Conservation (phyloP, 2,888 invertebrate species). For the Hydropsyche betteni region DNA sequence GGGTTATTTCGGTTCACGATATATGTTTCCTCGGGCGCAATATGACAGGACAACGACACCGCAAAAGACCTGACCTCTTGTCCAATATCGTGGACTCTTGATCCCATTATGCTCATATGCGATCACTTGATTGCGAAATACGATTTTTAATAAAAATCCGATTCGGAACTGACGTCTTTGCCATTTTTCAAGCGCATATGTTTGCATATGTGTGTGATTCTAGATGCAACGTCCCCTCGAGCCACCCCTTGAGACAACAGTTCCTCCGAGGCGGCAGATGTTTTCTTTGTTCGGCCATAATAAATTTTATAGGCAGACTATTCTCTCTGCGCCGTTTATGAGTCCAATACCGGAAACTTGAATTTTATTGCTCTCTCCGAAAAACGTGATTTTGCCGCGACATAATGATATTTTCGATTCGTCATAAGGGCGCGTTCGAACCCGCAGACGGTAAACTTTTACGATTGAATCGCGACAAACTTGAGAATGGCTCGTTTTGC, state of each 20-base stretch:
- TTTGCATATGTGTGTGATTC: too few species aligned
- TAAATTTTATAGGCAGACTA: constrained; percentile 52
- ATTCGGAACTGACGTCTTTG: not conserved
- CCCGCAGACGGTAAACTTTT: constrained; percentile 35
- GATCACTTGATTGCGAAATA: too few species aligned
- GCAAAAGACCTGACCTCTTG: not conserved
- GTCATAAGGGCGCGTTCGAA: constrained; percentile 23
- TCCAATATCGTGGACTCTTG: too few species aligned
- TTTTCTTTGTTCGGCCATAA: constrained; percentile 50
- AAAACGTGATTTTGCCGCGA: constrained; percentile 50
- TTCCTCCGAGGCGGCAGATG: constrained; percentile 47
- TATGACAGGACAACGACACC: not conserved
- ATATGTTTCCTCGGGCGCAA: not conserved
- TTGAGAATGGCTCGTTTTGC: constrained; percentile 4
- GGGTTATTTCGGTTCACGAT: constrained; percentile 31
- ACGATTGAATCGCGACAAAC: constrained; percentile 11
- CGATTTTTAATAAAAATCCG: not conserved
- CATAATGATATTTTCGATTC: constrained; percentile 32
- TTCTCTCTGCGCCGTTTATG: constrained; percentile 50
- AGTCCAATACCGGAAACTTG: constrained; percentile 51
- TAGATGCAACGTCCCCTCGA: not conserved
- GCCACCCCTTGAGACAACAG: constrained; percentile 42
- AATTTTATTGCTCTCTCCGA: constrained; percentile 49
- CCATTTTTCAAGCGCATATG: too few species aligned
- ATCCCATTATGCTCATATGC: too few species aligned